Conservation (phyloP, 2,888 invertebrate genomes). For the Drosophila algonquin region DNA sequence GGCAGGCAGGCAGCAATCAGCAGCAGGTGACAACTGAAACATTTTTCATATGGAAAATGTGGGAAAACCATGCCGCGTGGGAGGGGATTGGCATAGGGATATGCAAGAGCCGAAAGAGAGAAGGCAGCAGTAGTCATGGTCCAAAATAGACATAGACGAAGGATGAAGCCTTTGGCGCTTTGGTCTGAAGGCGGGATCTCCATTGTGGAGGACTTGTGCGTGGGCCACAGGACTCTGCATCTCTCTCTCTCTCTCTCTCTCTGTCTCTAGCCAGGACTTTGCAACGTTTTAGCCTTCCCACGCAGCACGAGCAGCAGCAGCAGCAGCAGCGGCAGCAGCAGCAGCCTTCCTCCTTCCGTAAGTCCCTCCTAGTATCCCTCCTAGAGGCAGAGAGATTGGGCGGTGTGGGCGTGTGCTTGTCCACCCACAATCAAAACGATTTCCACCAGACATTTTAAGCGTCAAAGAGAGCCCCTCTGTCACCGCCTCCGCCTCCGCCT, state of each 20-base stretch:
- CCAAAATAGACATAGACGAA: not conserved
- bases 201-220: slow-evolving; percentile 5
- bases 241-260: not conserved
- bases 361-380: not conserved
- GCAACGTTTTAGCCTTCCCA: slow-evolving; percentile 31
- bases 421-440: not conserved
- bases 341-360: slow-evolving; percentile 5
- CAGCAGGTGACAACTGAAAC: slow-evolving; percentile 57
- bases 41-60: slow-evolving; percentile 22
- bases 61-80: too few relatives aligned
- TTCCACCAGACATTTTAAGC: slow-evolving; percentile 59
- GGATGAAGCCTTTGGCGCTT: not conserved
- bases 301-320: slow-evolving; percentile 21
- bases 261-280: not conserved
- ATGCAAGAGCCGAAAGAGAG: slow-evolving; percentile 10
- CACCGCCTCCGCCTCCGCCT: slow-evolving; percentile 2
- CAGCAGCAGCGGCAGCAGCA: not conserved
- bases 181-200: not conserved
- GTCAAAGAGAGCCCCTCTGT: slow-evolving; percentile 32
- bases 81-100: not conserved
- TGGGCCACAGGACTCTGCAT: slow-evolving; percentile 30
- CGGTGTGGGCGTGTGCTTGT: slow-evolving; percentile 27
- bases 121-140: not conserved
- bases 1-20: not conserved
- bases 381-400: not conserved